Conservation (phyloP, 2,113 vertebrate genomes). For the Taurulus bubalis region DNA sequence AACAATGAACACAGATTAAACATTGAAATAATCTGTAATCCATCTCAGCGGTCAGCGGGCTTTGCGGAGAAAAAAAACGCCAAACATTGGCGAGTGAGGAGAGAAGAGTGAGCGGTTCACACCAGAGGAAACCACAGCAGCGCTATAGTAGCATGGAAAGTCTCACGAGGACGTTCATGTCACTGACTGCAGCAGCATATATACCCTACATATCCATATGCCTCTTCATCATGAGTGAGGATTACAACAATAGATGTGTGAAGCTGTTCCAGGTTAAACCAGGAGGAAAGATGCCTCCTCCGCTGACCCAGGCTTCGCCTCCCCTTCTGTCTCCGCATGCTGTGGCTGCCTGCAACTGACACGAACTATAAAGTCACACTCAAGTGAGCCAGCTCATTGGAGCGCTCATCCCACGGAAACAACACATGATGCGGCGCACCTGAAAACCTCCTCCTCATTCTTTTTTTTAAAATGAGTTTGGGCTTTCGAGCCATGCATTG, state of each 20-base stretch:
- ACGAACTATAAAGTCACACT: background rate
- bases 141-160: background rate
- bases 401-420: background rate
- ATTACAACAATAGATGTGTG: background rate
- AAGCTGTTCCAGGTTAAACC: background rate
- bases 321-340: background rate
- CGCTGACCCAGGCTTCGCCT: background rate
- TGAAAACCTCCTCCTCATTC: background rate
- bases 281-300: background rate
- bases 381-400: constrained; percentile 15
- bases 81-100: constrained; percentile 16
- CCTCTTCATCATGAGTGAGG: background rate
- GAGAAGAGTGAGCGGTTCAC: constrained; percentile 1
- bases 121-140: background rate
- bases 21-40: constrained; percentile 66
- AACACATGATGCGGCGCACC: background rate
- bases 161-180: no score
- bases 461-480: background rate
- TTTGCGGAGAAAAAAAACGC: constrained; percentile 20
- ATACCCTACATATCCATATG: background rate
- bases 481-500: background rate
- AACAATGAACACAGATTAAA: constrained; percentile 68
- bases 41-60: constrained; percentile 57
- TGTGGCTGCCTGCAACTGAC: constrained; percentile 1
- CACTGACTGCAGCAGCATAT: background rate